These are phyloP conservation scores for Palythoa grandis DNA, from an alignment of 92 coral and sea anemone genomes.

Conservation along the genomic window DNA sequence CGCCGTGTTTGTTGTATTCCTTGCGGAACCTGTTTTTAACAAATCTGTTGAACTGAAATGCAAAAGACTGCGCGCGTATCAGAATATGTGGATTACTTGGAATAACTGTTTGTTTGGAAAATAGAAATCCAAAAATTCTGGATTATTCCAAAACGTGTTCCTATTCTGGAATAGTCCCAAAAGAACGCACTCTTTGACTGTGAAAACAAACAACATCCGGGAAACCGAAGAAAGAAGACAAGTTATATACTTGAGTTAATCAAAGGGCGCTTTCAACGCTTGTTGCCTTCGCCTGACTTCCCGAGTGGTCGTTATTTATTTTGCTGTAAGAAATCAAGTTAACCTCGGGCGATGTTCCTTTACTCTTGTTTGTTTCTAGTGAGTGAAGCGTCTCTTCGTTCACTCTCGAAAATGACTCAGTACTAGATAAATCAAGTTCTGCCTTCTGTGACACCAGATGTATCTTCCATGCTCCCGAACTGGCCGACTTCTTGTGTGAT, in stretches of 20 bases:
- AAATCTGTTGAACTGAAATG: no score
- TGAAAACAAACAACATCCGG: not conserved
- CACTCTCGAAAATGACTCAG: not conserved
- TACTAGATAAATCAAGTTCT: slow-evolving; percentile 5
- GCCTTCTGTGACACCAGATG: slow-evolving; percentile 42
- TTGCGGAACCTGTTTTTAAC: no score
- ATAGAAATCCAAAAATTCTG: no score
- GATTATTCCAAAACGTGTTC: no score
- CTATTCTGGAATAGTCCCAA: no score
- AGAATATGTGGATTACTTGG: no score
- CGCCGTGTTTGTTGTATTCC: no score
- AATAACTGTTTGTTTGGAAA: no score
- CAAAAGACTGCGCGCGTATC: no score
- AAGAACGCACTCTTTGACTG: no score
- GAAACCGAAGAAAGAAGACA: not conserved
- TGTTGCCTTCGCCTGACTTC: not conserved
- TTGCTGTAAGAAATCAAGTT: slow-evolving; percentile 29
- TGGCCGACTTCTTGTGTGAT: slow-evolving; percentile 34
- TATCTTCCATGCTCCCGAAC: slow-evolving; percentile 41
- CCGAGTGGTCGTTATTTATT: not conserved
- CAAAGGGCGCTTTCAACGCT: slow-evolving; percentile 32
- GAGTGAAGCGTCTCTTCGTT: slow-evolving; percentile 18
- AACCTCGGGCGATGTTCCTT: slow-evolving; percentile 13
- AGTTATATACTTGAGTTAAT: not conserved
- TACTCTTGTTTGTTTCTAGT: not conserved